These are phyloP conservation scores for Agrochola lota DNA, from an alignment of 2,888 invertebrate genomes.

Conservation along the genomic window DNA sequence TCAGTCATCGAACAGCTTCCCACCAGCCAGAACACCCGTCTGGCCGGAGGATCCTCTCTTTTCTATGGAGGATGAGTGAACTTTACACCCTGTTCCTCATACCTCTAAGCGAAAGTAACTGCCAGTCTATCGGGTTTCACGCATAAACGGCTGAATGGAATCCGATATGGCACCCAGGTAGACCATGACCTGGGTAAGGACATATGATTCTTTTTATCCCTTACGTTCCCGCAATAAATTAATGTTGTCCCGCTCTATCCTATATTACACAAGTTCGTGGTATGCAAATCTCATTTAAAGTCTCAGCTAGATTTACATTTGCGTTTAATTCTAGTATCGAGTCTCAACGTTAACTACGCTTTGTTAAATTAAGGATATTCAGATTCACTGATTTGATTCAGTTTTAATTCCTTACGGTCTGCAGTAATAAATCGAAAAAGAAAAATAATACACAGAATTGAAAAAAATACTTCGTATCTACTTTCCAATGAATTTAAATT, in stretches of 20 bases:
- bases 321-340: conserved; percentile 30
- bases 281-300: conserved; percentile 31
- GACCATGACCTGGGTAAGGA: not conserved
- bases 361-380: not conserved
- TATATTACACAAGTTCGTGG: conserved; percentile 18
- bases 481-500: too few species aligned
- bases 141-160: not conserved
- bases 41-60: too few species aligned
- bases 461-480: too few species aligned
- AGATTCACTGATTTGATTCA: too few species aligned
- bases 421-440: too few species aligned
- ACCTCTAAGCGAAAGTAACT: not conserved
- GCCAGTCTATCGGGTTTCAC: not conserved
- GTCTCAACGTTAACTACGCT: not conserved
- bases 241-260: conserved; percentile 11
- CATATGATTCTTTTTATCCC: not conserved
- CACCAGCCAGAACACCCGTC: too few species aligned
- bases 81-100: too few species aligned
- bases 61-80: too few species aligned
- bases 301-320: conserved; percentile 33
- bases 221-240: not conserved
- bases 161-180: not conserved
- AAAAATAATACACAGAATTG: too few species aligned
- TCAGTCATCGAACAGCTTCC: too few species aligned
- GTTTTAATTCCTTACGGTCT: too few species aligned